Base-by-base conservation (phyloP, 2,797 vertebrate genomes). In the Pteropus rufus region DNA sequence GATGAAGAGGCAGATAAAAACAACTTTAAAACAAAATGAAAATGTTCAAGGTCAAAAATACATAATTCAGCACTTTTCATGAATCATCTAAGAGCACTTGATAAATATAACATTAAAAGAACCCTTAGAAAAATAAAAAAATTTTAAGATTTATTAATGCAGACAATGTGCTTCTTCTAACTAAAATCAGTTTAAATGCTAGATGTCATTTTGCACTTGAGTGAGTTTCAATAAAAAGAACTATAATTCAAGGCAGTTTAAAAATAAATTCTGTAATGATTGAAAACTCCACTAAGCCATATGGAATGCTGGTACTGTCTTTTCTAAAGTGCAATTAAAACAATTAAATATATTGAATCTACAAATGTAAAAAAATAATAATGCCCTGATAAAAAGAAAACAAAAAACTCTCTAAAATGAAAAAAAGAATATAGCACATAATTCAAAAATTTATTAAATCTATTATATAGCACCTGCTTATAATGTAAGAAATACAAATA, bases 141-240 rank as follows among this genome's bases (percentile, higher is more conserved):
- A 90, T 56, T 79, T 36, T 91, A 26, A 72, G 11, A 83, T 91
- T 83, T 69, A 75, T 76, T 89, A 81, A 91, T 31, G 54, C 10
- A 79, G 41, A 18, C 16, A 76, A 62, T 36, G 8, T 81, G 7
- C 7, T 77, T 96, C 65, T 60, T 96, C 60, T 60, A 76, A 91
- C 18, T 76, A 76, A 26, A 54, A 86, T 89, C 29, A 87, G 12
- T 83, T 96, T 80, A 58, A 21, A 88, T 67, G 58, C 54, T 94
- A 96, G 97, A 91, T 76, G 89, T 85, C 65, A 94, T 80, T 97
- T 94, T 85, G 5, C 21, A 58, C 3, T 83, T 79, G 72, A 97
- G 82, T n/a, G 8, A 34, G 87, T 93, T 97, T 97, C 73, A 84
- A 1, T 93, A 31, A 97, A 97, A 98, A 98, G 79, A 60, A 29